These are phyloP conservation scores for Panopea generosa DNA, from an alignment of 2,888 invertebrate genomes.

Conservation along the genomic window DNA sequence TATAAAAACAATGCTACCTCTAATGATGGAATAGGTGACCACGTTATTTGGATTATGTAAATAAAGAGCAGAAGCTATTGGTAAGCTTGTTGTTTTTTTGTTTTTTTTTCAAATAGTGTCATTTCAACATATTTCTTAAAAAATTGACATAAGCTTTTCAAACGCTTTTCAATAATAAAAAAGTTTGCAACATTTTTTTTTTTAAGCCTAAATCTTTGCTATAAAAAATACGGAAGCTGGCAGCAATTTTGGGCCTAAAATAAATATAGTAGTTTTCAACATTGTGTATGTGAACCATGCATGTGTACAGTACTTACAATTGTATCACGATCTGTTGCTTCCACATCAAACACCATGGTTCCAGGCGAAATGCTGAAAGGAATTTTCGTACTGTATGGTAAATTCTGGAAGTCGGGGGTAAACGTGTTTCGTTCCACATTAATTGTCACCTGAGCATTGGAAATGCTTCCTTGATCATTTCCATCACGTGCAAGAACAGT, in stretches of 20 bases:
- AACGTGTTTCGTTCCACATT: slow-evolving; percentile 73
- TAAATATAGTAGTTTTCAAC: too few species aligned
- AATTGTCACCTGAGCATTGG: slow-evolving; percentile 85
- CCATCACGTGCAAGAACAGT: slow-evolving; percentile 92
- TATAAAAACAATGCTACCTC: slow-evolving; percentile 62
- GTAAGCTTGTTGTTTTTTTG: too few species aligned
- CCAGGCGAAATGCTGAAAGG: slow-evolving; percentile 72
- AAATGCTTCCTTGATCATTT: slow-evolving; percentile 93
- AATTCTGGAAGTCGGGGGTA: slow-evolving; percentile 72
- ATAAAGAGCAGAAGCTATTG: too few species aligned
- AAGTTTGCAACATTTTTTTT: too few species aligned
- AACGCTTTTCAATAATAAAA: too few species aligned
- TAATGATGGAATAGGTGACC: slow-evolving; percentile 79
- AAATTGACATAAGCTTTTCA: too few species aligned
- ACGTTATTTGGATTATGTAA: slow-evolving; percentile 76
- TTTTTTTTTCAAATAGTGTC: too few species aligned
- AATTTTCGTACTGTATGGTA: slow-evolving; percentile 64
- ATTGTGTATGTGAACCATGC: too few species aligned
- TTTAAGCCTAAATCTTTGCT: too few species aligned
- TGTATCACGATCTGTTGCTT: slow-evolving; percentile 76
- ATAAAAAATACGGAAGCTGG: too few species aligned
- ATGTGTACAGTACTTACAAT: slow-evolving; percentile 68
- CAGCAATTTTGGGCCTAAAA: too few species aligned
- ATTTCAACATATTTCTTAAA: too few species aligned
- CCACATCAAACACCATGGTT: slow-evolving; percentile 66